Percentiles rank a stretch among this genome's conserved stretches.
phyloP scores from a whole-genome alignment of 1,140 invertebrate species.

The Hyposmocoma kahamanoa region DNA sequence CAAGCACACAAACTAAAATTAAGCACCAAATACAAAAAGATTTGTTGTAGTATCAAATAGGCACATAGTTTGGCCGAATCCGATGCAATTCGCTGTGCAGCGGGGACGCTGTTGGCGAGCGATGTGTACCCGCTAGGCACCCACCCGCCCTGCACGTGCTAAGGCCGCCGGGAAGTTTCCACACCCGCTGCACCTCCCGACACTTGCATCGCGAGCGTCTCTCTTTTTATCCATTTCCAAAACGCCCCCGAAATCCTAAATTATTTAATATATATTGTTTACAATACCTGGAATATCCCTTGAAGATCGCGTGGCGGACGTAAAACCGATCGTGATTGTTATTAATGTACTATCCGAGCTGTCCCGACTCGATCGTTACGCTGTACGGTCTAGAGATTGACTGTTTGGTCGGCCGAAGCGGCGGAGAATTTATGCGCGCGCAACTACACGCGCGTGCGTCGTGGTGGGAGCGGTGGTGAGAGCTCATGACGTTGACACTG shows the following conservation, averaged over 20 bases:
- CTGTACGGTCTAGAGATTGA: conserved; percentile 43
- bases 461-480: conserved; percentile 31
- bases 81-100: conserved; percentile 59
- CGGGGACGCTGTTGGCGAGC: conserved; percentile 20
- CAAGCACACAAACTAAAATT: too few relatives aligned
- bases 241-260: not conserved
- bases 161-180: conserved; percentile 30
- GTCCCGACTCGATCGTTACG: conserved; percentile 25
- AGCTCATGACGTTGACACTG: conserved; percentile 20
- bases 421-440: conserved; percentile 60
- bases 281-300: conserved; percentile 45
- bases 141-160: conserved; percentile 30
- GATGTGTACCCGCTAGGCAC: too few relatives aligned
- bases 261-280: conserved; percentile 10
- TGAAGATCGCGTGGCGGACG: conserved; percentile 20
- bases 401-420: conserved; percentile 42
- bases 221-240: conserved; percentile 11
- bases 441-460: conserved; percentile 49
- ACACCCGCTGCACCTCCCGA: conserved; percentile 19
- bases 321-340: conserved; percentile 36
- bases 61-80: conserved; percentile 1
- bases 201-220: conserved; percentile 5
- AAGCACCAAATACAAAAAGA: too few relatives aligned
- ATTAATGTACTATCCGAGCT: conserved; percentile 17
- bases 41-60: too few relatives aligned